Base-by-base conservation (phyloP, 2,113 vertebrate genomes). In the Halcyon senegalensis region DNA sequence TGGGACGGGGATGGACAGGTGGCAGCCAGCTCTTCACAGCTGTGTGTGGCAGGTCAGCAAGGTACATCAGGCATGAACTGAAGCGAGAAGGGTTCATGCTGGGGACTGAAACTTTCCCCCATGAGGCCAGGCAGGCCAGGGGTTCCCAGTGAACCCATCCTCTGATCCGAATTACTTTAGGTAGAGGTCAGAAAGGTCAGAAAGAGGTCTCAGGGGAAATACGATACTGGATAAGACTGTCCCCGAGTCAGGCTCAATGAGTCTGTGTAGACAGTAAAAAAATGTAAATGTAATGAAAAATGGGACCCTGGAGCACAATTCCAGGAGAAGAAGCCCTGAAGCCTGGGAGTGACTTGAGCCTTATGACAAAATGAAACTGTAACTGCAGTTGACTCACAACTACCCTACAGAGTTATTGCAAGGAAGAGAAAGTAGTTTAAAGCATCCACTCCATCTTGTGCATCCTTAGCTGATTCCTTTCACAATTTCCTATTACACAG, bases 1-100 rank as follows among this genome's bases (percentile, higher is more conserved):
- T 0, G 5, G 24, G 16, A 48, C 76, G 21, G 63, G 30, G 2
- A 41, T 12, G 44, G 16, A 56, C 28, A 11, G 28, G 41, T n/a
- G 41, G 7, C 21, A 41, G 64, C 67, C 0, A 0, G 27, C 69
- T 33, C 46, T 11, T 70, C 37, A 10, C 14, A 58, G 48, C 43
- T 0, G 0, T 23, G 16, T 2, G 1, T 10, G 27, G 12, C n/a
- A 7, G 39, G 35, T 17, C 41, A 84, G 17, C 17, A 7, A 31
- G 31, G 59, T 31, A 48, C 0, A 0, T 44, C 43, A 59, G 50
- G 33, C 44, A 55, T 19, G 55, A 39, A 2, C 28, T 20, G 84
- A 17, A 48, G 37, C 0, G 5, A 70, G 55, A 41, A 14, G 16
- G 44, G 28, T 10, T 72, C 27, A 3, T 67, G 15, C 39, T 23